phyloP scores from a whole-genome alignment of 2,888 invertebrate genomes.

The Diogma glabrata region DNA sequence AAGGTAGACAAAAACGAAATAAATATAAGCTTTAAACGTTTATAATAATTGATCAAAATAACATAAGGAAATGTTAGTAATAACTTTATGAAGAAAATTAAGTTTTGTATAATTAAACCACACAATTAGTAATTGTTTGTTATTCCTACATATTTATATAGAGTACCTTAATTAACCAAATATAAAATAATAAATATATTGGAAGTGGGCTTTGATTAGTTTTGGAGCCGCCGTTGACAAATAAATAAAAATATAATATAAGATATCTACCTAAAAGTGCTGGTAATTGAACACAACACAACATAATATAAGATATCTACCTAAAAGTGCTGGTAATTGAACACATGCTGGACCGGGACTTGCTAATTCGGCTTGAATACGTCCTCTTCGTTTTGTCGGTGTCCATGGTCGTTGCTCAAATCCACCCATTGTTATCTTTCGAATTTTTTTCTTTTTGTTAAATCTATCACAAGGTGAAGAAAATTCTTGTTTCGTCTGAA shows the following conservation, averaged over 20 bases:
- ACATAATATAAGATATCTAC: constrained; percentile 37
- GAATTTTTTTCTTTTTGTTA: constrained; percentile 2
- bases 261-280: constrained; percentile 59
- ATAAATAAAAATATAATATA: no score
- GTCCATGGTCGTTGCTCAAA: constrained; percentile 82
- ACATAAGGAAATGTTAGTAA: no score
- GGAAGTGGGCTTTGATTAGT: no score
- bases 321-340: constrained; percentile 66
- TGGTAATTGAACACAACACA: constrained; percentile 58
- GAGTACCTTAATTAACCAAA: no score
- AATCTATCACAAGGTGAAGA: background rate
- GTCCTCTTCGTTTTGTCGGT: constrained; percentile 76
- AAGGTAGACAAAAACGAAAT: no score
- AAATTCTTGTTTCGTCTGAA: background rate
- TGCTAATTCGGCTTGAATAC: constrained; percentile 74
- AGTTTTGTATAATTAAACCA: no score
- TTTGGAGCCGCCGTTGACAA: no score
- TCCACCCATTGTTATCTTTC: constrained; percentile 37
- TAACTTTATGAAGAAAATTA: no score
- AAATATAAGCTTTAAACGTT: no score
- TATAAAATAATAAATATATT: no score
- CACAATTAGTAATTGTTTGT: background rate
- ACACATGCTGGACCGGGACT: constrained; percentile 86
- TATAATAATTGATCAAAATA: no score
- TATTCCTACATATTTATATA: no score